Evolutionary conservation across 92 coral and sea anemone species (phyloP).

Genomic region (Metridium senile): DNA sequence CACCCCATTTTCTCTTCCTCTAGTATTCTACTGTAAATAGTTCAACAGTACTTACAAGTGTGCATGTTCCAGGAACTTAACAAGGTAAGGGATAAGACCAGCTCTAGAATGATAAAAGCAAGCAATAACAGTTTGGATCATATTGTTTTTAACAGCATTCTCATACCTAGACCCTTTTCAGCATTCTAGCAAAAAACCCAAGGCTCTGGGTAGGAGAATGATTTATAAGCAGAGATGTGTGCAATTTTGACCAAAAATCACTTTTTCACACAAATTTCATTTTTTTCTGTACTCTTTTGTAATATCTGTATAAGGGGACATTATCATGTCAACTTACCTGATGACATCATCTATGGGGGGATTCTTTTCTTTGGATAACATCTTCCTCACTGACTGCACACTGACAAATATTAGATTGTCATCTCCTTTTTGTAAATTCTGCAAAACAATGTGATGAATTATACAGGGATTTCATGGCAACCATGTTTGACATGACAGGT

Average conservation of each 20-base stretch:
- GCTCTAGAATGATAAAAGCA: constrained; percentile 42
- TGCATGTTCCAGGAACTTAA: constrained; percentile 65
- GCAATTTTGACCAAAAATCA: too few relatives aligned
- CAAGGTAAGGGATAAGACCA: constrained; percentile 85
- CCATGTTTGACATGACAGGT: too few relatives aligned
- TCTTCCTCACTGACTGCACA: constrained; percentile 87
- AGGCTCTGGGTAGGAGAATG: too few relatives aligned
- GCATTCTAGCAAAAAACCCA: too few relatives aligned
- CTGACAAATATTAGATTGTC: constrained; percentile 73
- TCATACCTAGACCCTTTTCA: too few relatives aligned
- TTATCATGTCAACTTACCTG: constrained; percentile 52
- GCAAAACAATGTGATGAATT: not conserved
- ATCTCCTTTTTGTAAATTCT: constrained; percentile 72
- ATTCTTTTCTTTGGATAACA: constrained; percentile 92
- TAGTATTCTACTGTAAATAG: not conserved
- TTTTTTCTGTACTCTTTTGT: not conserved
- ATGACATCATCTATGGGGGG: constrained; percentile 95
- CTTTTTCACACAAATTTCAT: too few relatives aligned
- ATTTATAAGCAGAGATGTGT: too few relatives aligned
- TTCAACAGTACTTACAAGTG: constrained; percentile 55
- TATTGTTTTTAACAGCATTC: too few relatives aligned
- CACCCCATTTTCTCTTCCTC: too few relatives aligned
- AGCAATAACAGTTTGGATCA: not conserved
- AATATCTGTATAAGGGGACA: too few relatives aligned
- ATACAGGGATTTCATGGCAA: not conserved